phyloP scores from a whole-genome alignment of 2,797 vertebrate genomes.

The Enteromius argenteus region DNA sequence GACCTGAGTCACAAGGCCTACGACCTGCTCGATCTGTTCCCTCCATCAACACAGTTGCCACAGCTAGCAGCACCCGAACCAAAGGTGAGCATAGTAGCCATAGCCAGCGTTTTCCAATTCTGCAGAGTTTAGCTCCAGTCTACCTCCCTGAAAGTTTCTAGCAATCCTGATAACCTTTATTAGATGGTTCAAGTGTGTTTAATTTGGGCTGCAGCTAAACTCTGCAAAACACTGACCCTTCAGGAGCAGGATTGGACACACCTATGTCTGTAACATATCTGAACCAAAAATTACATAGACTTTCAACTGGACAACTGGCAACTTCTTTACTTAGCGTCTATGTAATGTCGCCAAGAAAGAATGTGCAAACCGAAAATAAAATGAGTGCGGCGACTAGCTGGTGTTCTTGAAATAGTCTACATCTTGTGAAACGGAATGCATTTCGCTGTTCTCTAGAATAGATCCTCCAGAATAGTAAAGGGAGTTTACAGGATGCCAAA shows the following conservation, averaged over 20 bases:
- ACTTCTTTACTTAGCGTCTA: constrained; percentile 42
- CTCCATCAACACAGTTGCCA: constrained; percentile 79
- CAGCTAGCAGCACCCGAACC: constrained; percentile 46
- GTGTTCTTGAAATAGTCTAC: constrained; percentile 70
- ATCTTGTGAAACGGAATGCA: constrained; percentile 72
- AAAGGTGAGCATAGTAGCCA: constrained; percentile 78
- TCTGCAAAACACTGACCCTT: neutral
- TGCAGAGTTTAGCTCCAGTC: neutral
- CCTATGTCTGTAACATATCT: constrained; percentile 9
- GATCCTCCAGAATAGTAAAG: constrained; percentile 75
- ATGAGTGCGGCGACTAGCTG: constrained; percentile 52
- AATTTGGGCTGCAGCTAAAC: constrained; percentile 1
- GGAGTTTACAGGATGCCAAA: constrained; percentile 68
- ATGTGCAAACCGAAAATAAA: constrained; percentile 72
- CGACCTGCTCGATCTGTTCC: constrained; percentile 91
- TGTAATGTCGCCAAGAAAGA: constrained; percentile 69
- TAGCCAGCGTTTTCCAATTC: neutral
- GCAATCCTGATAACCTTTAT: neutral
- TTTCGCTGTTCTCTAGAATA: constrained; percentile 77
- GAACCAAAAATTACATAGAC: constrained; percentile 41
- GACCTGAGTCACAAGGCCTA: constrained; percentile 81
- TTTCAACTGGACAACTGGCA: constrained; percentile 71
- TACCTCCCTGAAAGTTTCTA: neutral
- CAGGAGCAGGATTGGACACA: neutral
- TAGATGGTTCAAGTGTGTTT: neutral